Base-by-base conservation (phyloP, 2,797 vertebrate genomes). In the Molothrus aeneus region DNA sequence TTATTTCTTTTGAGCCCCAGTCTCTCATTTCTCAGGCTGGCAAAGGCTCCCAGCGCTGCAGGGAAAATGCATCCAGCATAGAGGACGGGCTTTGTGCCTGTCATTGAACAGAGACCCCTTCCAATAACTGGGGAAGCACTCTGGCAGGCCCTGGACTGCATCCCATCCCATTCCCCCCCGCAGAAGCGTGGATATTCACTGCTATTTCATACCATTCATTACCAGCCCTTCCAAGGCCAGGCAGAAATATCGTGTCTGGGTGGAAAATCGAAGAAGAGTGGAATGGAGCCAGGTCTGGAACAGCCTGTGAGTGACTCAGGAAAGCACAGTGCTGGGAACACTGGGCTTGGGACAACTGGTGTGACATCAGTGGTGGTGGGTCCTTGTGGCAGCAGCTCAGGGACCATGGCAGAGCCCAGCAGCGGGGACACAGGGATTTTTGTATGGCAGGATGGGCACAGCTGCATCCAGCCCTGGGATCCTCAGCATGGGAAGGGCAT, bases 21-120 rank as follows among this genome's bases (percentile, higher is more conserved):
- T 2, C 69, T 96, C 84, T 94, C 69, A 80, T 96, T 96, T 95
- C 84, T 89, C 72, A 53, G 79, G 61, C 83, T 96, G 92, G 88
- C 90, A 92, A 82, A 86, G 72, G 45, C 80, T 93, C n/a, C 78
- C 7, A 0, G 74, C 1, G 3, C 88, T 47, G 83, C 68, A 36
- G 92, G 92, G 80, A 74, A 83, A 82, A 86, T 43, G 74, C 56
- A 93, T 42, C 57, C 92, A 89, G 90, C 5, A 0, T 11, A 10
- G 56, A 90, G 63, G 77, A 84, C 61, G 51, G 66, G 88, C 71
- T 95, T 93, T 90, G 77, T 93, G 88, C 66, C 93, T 86, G 66
- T 36, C 88, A 68, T 61, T 85, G 90, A 95, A 84, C 94, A 95
- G 74, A 3, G 3, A 95, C 69, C 84, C 80, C 72, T 92, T 66